Evolutionary conservation across 1,140 invertebrate species (phyloP), one percentile per base, ranked within the genome.

Genomic region (Tenebrio molitor): DNA sequence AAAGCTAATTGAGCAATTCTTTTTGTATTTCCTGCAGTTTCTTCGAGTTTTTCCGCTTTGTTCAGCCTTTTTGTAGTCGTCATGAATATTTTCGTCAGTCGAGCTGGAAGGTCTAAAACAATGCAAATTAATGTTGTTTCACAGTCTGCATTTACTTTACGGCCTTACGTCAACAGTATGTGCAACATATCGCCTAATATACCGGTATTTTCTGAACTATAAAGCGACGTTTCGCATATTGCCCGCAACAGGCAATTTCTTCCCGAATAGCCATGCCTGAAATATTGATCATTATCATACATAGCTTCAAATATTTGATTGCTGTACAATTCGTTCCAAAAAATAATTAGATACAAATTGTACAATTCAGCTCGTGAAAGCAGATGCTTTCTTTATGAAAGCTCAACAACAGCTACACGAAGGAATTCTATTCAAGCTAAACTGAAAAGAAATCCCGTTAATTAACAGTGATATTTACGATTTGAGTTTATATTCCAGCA

Each of bases 161-260:
- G 34, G 74, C 80, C 81, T 83, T 82, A 86, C 86, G 84, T 85
- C 78, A 87, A 83, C 58, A 87, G 77, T 64, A 87, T 82, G 78
- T 85, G 84, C 19, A 87, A 78, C 72, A 87, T 79, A 73, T 84
- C 85, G 53, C 85, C 86, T 64, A 86, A 71, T 29, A 86, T 76
- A 6, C 85, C 85, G 72, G 84, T 86, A 76, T 83, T 78, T 65
- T 81, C 79, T 71, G 84, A 79, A 42, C 83, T 74, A 15, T 83
- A 81, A 10, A 77, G 66, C 19, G 81, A 79, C 58, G 81, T 81
- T 78, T 87, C 86, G 58, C 86, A 86, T 46, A 87, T 85, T 36
- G 83, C 81, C n/a, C 85, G 78, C 68, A 86, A 77, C 17, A 87
- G 78, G 76, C 86, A 87, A 42, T 81, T 77, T 73, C 79, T 82